Evolutionary conservation across 2,797 vertebrate genomes (phyloP).

Genomic region (Sphenodon punctatus): DNA sequence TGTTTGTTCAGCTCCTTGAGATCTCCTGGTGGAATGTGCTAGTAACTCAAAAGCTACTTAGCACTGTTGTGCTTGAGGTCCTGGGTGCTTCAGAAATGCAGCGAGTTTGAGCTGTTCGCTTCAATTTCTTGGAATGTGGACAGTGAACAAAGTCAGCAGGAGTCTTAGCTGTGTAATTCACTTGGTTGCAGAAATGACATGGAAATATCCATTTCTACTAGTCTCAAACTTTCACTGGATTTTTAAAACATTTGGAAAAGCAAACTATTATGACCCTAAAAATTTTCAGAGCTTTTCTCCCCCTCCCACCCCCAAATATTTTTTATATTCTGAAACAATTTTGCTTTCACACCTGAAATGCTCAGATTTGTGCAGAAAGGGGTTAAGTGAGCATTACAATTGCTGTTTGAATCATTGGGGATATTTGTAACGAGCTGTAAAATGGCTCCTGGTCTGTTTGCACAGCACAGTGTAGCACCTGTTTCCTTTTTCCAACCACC

Average conservation of each 20-base stretch:
- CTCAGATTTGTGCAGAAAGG: neutral
- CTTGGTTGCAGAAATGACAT: neutral
- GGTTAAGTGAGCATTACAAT: neutral
- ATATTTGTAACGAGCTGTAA: neutral
- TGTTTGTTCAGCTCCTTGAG: neutral
- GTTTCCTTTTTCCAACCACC: neutral
- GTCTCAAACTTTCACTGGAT: no score
- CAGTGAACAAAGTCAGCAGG: no score
- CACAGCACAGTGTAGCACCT: neutral
- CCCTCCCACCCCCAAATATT: no score
- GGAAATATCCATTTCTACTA: neutral
- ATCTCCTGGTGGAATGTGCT: neutral
- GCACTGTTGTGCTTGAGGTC: neutral
- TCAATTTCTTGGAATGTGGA: rapidly evolving
- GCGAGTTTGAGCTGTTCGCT: neutral
- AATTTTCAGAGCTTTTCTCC: neutral
- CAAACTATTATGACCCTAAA: no score
- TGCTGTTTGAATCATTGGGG: neutral
- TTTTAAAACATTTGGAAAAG: no score
- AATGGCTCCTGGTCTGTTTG: neutral
- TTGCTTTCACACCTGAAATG: no score
- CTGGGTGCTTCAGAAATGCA: neutral
- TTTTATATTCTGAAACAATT: no score
- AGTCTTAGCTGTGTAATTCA: neutral
- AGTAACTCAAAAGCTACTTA: neutral